Percentiles rank a stretch among this genome's conserved stretches.
Conservation (phyloP, 2,797 vertebrate genomes). For the Percopsis omiscomaycus region DNA sequence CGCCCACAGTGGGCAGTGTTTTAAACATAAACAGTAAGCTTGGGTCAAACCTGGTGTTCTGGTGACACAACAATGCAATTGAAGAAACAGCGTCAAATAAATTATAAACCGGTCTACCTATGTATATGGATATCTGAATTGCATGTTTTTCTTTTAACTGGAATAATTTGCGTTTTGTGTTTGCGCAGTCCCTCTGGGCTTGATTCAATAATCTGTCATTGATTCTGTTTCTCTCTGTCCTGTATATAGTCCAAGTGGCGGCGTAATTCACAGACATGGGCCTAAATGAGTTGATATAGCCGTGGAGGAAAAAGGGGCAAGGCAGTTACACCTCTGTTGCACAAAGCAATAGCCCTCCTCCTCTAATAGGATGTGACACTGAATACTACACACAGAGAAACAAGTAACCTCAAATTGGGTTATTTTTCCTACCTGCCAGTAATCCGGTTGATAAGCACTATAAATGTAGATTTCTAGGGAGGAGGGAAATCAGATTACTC, state of each 20-base stretch:
- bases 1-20: too few relatives aligned
- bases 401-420: constrained; percentile 83
- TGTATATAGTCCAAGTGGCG: constrained; percentile 10
- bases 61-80: too few relatives aligned
- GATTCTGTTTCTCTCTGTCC: constrained; percentile 32
- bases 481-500: constrained; percentile 81
- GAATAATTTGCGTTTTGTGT: neutral
- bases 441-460: constrained; percentile 85
- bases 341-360: constrained; percentile 68
- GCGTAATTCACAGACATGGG: constrained; percentile 32
- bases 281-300: constrained; percentile 41
- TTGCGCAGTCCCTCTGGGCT: constrained; percentile 51
- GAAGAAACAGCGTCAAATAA: too few relatives aligned
- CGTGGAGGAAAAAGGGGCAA: constrained; percentile 41
- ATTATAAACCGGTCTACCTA: too few relatives aligned
- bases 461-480: constrained; percentile 83
- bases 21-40: too few relatives aligned
- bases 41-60: too few relatives aligned
- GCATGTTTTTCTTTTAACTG: neutral
- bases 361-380: constrained; percentile 78
- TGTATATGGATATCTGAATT: too few relatives aligned
- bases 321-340: constrained; percentile 59
- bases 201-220: constrained; percentile 12
- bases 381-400: constrained; percentile 81
- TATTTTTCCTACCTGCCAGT: constrained; percentile 84